Conservation (phyloP, 2,797 vertebrate genomes). For the Mormyrops boulengeri region DNA sequence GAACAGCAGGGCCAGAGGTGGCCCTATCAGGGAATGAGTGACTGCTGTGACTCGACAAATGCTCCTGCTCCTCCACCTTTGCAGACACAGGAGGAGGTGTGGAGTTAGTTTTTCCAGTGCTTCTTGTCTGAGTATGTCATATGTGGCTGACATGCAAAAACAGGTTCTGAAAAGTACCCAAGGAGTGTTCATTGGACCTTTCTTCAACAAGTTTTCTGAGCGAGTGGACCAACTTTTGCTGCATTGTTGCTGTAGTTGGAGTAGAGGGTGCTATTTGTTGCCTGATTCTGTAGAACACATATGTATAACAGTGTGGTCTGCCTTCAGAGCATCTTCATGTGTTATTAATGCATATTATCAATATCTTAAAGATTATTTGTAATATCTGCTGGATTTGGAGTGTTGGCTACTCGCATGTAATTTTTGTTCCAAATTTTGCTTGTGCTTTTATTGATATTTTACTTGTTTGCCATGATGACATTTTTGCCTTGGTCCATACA, state of each 20-base stretch:
- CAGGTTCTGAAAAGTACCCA: not conserved
- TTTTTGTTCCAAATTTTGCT: not conserved
- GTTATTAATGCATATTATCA: not conserved
- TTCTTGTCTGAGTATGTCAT: not conserved
- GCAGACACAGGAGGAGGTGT: not conserved
- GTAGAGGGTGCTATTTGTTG: not conserved
- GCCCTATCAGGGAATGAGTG: not conserved
- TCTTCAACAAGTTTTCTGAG: not conserved
- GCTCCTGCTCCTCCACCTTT: not conserved
- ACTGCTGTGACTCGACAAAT: not conserved
- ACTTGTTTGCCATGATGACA: not conserved
- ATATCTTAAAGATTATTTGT: not conserved
- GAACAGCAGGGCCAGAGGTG: not conserved
- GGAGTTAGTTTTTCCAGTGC: not conserved
- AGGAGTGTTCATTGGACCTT: not conserved
- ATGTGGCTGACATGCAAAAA: not conserved
- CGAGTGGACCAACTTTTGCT: not conserved
- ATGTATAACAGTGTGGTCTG: not conserved
- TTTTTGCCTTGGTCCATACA: not conserved
- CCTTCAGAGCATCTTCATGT: not conserved
- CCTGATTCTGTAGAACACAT: not conserved
- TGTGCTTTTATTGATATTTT: not conserved
- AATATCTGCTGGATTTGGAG: not conserved
- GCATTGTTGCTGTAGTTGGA: not conserved
- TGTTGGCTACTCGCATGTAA: not conserved